phyloP scores from a whole-genome alignment of 2,797 vertebrate species.

The Momotus momota region DNA sequence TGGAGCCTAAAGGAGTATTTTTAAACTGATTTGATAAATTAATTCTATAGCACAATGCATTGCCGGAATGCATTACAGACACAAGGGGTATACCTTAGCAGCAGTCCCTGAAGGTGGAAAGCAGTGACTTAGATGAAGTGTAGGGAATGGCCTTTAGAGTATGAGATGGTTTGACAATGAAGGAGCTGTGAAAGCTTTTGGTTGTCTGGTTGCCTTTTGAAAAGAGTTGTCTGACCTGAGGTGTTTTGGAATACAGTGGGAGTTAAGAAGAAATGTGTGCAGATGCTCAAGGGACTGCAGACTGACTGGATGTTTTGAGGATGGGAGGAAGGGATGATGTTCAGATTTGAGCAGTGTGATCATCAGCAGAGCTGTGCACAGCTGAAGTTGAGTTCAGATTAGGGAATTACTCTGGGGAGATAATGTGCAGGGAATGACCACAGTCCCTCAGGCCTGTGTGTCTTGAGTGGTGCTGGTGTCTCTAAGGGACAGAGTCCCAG shows the following conservation, averaged over 20 bases:
- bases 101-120: constrained; percentile 1
- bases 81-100: background rate
- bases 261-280: background rate
- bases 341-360: background rate
- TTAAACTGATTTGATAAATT: constrained; percentile 3
- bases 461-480: background rate
- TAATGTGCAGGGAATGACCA: background rate
- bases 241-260: background rate
- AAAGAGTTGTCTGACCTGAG: background rate
- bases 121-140: background rate
- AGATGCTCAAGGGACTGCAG: background rate
- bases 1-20: background rate
- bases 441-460: background rate
- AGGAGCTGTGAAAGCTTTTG: constrained; percentile 6
- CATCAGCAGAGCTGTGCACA: background rate
- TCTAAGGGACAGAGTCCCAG: background rate
- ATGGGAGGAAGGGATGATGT: background rate
- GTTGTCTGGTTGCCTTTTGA: background rate
- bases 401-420: background rate
- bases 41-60: background rate
- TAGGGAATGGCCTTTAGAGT: background rate
- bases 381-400: background rate
- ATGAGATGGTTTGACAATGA: background rate
- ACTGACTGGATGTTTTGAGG: background rate
- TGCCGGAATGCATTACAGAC: background rate